Evolutionary conservation across 1,140 invertebrate genomes (phyloP), one percentile per base, ranked within the genome.

Genomic region (Arctopsyche grandis): DNA sequence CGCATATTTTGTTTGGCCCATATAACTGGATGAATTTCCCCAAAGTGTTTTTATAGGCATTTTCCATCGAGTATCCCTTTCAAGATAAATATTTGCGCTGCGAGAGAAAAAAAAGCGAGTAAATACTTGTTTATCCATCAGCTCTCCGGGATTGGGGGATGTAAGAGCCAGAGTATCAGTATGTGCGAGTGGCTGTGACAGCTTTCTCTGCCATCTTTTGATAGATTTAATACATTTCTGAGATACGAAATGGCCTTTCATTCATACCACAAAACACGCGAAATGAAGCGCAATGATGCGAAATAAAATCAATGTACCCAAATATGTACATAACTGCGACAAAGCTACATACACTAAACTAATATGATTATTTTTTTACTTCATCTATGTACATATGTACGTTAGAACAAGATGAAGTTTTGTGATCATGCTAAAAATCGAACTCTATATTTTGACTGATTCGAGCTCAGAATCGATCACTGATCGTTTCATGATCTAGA

Each of bases 61-160:
- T 66, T 29, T 66, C 63, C 22, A 66, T 66, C 63, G 63, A 66
- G 63, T 66, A 66, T 66, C 22, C 63, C 63, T 66, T 66, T 66
- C 63, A 66, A 66, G 63, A 66, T 66, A 66, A 66, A 66, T 66
- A 66, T 66, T 66, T 66, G 63, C 24, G 21, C 16, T 14, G 63
- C 21, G 63, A 26, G 63, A 24, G 9, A 22, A 66, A 66, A 66
- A 66, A 66, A 24, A 29, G 24, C 71, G 22, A 24, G 71, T 46
- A 74, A 74, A 74, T 74, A 74, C 44, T 46, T 56, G 71, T 74
- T 74, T 74, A 74, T 74, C 71, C 48, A 74, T 48, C 43, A 22
- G 63, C 63, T 66, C 22, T 66, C 24, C 63, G 63, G 24, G 63
- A 66, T 66, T 66, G 19, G 63, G 19, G n/a, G 24, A 26, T 66